Percentiles rank a stretch among this genome's conserved stretches.
Evolutionary conservation across 2,797 vertebrate species (phyloP).

Genomic region (Denticeps clupeoides): DNA sequence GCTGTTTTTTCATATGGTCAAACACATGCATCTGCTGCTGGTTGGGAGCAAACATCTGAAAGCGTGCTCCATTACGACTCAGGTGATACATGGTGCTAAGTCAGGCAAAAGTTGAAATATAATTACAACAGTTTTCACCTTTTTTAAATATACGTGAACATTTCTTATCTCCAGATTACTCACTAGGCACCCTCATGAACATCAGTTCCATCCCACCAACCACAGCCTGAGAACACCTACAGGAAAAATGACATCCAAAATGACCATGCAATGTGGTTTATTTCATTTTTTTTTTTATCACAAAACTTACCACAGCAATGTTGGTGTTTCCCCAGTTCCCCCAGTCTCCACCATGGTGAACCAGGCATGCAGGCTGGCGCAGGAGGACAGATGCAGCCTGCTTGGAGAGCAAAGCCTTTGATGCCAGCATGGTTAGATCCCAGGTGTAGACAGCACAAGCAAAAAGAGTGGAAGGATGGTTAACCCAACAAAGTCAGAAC

Average conservation of each 20-base stretch:
- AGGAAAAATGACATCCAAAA: not conserved
- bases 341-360: slow-evolving; percentile 50
- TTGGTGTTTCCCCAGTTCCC: slow-evolving; percentile 63
- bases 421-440: slow-evolving; percentile 47
- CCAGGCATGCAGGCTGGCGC: slow-evolving; percentile 51
- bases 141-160: too few species aligned
- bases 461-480: not conserved
- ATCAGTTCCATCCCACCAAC: slow-evolving; percentile 62
- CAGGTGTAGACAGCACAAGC: slow-evolving; percentile 1
- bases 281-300: not conserved
- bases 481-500: slow-evolving; percentile 11
- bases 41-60: slow-evolving; percentile 62
- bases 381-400: slow-evolving; percentile 39
- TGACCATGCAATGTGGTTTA: not conserved
- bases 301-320: slow-evolving; percentile 50
- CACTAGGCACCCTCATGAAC: slow-evolving; percentile 59
- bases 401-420: slow-evolving; percentile 49
- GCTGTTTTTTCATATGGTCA: slow-evolving; percentile 55
- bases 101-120: too few species aligned
- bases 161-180: too few species aligned
- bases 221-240: slow-evolving; percentile 63
- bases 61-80: slow-evolving; percentile 57
- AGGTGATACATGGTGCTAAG: slow-evolving; percentile 62
- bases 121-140: too few species aligned
- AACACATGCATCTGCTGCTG: slow-evolving; percentile 63